A percentile compares a stretch with the other conserved stretches of the same genome.
Conservation (phyloP, 2,888 invertebrate species). For the Caenorhabditis sp. region DNA sequence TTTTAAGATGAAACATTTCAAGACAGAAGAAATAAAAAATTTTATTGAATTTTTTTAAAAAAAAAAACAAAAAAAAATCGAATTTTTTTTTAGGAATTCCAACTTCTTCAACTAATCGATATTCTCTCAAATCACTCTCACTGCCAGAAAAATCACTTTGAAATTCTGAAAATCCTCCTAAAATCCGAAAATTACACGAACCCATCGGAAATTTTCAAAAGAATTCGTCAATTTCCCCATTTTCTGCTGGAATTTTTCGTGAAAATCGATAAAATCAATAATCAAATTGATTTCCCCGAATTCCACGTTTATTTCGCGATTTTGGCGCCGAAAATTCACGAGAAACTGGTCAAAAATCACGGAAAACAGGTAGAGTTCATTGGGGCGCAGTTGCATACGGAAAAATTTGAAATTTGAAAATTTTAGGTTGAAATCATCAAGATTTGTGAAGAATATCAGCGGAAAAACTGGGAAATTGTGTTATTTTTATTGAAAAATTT, state of each 20-base stretch:
- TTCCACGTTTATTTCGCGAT: not conserved
- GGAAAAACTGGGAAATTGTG: slow-evolving; percentile 18
- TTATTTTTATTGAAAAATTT: not conserved
- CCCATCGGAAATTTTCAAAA: not conserved
- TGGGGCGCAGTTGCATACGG: not conserved
- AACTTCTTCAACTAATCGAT: slow-evolving; percentile 25
- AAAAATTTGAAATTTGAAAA: no score
- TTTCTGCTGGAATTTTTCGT: not conserved
- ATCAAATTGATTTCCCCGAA: not conserved
- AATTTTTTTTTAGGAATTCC: slow-evolving; percentile 21
- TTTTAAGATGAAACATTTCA: no score
- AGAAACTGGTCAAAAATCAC: not conserved
- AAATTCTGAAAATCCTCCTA: not conserved
- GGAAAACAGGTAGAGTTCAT: not conserved
- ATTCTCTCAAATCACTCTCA: not conserved
- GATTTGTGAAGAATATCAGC: not conserved
- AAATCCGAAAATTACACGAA: not conserved
- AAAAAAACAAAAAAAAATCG: not conserved
- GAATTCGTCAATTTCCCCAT: not conserved
- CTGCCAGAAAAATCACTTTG: not conserved
- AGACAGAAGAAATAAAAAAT: no score
- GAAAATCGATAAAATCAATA: not conserved
- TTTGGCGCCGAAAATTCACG: not conserved
- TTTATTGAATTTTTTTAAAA: no score
- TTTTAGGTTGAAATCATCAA: slow-evolving; percentile 1